phyloP scores from a whole-genome alignment of 2,797 vertebrate species.

The Mionectes olivaceus region DNA sequence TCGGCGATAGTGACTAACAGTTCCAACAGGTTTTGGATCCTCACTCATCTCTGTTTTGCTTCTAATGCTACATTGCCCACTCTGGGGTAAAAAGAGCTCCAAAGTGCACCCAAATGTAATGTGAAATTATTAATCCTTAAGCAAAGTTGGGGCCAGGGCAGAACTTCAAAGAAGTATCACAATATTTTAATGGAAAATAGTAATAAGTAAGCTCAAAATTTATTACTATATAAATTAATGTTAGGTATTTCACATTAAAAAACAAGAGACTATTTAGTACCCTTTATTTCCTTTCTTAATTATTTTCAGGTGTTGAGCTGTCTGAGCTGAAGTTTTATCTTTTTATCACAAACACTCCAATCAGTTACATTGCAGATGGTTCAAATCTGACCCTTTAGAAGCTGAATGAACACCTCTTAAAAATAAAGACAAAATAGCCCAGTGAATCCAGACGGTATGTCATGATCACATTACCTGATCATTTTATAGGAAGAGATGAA shows the following conservation, averaged over 20 bases:
- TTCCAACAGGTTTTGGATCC: neutral
- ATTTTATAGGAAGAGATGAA: neutral
- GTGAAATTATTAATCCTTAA: neutral
- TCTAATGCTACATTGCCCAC: neutral
- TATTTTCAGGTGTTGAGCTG: neutral
- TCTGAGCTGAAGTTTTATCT: neutral
- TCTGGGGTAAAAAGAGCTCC: neutral
- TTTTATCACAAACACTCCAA: neutral
- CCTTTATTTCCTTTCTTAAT: neutral
- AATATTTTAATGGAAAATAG: neutral
- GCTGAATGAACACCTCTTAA: neutral
- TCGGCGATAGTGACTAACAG: neutral
- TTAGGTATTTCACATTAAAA: neutral
- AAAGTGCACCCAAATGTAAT: neutral
- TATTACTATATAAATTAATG: neutral
- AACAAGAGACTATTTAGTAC: neutral
- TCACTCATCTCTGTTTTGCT: neutral
- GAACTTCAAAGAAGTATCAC: neutral
- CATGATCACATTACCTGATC: conserved; percentile 33
- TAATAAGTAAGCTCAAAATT: neutral
- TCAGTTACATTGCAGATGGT: neutral
- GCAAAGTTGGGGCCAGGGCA: neutral
- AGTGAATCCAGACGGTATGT: neutral
- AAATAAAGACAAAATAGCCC: neutral
- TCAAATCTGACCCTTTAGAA: conserved; percentile 1